Conservation (phyloP, 2,888 invertebrate genomes). For the Orchestes rusci region DNA sequence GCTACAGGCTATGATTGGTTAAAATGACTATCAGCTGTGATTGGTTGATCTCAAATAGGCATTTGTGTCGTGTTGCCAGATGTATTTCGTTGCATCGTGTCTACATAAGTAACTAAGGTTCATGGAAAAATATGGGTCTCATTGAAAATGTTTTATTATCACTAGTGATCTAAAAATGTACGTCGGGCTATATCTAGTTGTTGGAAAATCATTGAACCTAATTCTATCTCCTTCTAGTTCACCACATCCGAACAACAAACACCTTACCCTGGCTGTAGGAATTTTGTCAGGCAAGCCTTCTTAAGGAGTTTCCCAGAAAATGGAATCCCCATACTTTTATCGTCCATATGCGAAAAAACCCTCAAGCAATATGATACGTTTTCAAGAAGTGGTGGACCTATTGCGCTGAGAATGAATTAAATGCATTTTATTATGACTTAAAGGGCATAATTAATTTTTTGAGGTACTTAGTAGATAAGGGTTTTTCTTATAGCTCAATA, state of each 20-base stretch:
- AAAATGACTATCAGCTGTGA: too few species aligned
- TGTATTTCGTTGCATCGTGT: too few species aligned
- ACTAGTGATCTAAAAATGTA: too few species aligned
- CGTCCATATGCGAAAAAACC: constrained; percentile 26
- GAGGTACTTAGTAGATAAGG: constrained; percentile 3
- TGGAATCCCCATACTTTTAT: constrained; percentile 20
- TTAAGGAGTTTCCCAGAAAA: constrained; percentile 15
- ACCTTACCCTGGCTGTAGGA: constrained; percentile 30
- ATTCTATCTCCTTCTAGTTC: constrained; percentile 27
- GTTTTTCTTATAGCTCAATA: constrained; percentile 6
- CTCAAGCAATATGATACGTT: constrained; percentile 27
- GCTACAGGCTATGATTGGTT: too few species aligned
- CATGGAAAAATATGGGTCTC: too few species aligned
- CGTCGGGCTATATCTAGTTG: too few species aligned
- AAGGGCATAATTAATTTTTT: constrained; percentile 3
- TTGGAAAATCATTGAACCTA: too few species aligned
- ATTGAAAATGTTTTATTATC: too few species aligned
- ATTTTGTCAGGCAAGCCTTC: constrained; percentile 28
- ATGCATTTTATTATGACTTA: constrained; percentile 4
- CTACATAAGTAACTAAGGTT: too few species aligned
- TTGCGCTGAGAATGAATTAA: constrained; percentile 4
- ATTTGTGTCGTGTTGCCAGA: too few species aligned
- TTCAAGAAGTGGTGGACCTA: constrained; percentile 14
- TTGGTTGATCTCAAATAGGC: too few species aligned
- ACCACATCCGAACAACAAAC: constrained; percentile 23